Evolutionary conservation across 2,888 invertebrate species (phyloP).

Genomic region (Syritta pipiens): DNA sequence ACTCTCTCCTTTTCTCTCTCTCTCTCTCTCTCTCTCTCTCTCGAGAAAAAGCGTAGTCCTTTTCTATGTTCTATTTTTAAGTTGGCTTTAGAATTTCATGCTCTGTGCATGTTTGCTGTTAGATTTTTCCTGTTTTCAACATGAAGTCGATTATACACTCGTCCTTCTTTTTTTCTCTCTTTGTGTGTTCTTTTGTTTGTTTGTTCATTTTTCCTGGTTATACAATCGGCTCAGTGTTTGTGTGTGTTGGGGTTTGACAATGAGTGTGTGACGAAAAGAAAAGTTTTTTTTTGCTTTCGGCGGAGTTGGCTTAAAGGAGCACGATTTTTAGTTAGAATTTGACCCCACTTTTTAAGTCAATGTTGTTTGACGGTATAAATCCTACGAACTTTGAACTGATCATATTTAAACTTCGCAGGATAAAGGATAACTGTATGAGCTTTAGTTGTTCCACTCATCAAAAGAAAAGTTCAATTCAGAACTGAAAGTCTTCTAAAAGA

Average conservation of each 20-base stretch:
- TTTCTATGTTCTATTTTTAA: slow-evolving; percentile 45
- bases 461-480: no score
- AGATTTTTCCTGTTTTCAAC: slow-evolving; percentile 64
- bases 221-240: not conserved
- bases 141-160: slow-evolving; percentile 27
- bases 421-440: no score
- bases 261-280: not conserved
- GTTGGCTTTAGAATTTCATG: slow-evolving; percentile 65
- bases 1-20: slow-evolving; percentile 4
- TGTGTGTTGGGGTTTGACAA: not conserved
- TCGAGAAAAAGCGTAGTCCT: no score
- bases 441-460: no score
- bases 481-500: no score
- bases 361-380: no score
- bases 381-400: no score
- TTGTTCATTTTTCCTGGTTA: slow-evolving; percentile 9
- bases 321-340: no score
- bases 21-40: not conserved
- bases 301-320: no score
- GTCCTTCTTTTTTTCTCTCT: not conserved
- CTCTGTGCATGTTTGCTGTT: slow-evolving; percentile 62
- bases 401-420: no score
- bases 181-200: slow-evolving; percentile 25
- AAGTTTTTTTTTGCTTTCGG: no score
- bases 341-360: no score